phyloP scores from a whole-genome alignment of 2,113 vertebrate species.

The Myiagra hebetior region DNA sequence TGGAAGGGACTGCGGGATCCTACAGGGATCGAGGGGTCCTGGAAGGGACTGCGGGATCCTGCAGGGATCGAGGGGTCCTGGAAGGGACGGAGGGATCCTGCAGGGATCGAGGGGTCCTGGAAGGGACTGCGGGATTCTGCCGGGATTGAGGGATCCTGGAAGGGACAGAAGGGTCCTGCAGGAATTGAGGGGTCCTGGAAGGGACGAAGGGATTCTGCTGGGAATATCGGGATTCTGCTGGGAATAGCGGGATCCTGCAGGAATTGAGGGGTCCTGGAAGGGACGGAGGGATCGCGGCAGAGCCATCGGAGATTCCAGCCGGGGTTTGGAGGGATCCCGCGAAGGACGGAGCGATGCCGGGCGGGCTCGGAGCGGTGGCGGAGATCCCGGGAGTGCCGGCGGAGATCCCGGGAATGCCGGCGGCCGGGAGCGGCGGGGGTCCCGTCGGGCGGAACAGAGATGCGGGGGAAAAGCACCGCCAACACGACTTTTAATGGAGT shows the following conservation, averaged over 20 bases:
- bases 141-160: no score
- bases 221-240: no score
- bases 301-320: not conserved
- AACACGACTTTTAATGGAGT: constrained; percentile 98
- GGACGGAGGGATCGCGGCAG: not conserved
- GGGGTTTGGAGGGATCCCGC: not conserved
- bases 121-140: not conserved
- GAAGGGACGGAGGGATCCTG: fast-evolving
- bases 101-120: not conserved
- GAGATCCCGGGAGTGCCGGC: not conserved
- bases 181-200: not conserved
- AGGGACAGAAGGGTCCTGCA: no score
- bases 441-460: constrained; percentile 43
- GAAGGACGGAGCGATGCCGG: not conserved
- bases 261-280: not conserved
- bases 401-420: not conserved
- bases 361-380: not conserved
- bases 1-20: not conserved
- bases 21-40: not conserved
- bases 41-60: not conserved
- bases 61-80: not conserved
- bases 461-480: constrained; percentile 73
- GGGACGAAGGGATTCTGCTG: not conserved
- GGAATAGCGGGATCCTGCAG: no score
- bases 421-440: not conserved